Base-by-base conservation (phyloP, 2,888 invertebrate genomes). In the Nephrocerus scutellatus region DNA sequence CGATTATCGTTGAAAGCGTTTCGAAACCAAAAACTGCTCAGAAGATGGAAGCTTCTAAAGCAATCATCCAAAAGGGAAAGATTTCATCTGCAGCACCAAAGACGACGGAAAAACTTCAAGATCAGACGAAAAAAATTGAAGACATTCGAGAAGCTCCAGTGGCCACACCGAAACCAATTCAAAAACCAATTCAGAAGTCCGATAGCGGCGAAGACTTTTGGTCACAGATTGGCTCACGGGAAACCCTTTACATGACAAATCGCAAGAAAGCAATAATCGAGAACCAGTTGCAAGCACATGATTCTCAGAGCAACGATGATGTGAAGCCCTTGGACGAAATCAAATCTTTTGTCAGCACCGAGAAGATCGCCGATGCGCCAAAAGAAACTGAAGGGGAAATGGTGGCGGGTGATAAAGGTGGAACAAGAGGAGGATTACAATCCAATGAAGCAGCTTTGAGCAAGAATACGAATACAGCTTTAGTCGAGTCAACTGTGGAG, bases 141-240 rank as follows among this genome's bases (percentile, higher is more conserved):
- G 32, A 12, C 30, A 12, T 12, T 45, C 3, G 33, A 29, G n/a
- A 46, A 40, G 21, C 36, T 43, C 15, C 35, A 43, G 12, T 54
- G 5, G 60, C 60, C 20, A 60, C 57, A 14, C 59, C 61, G 15
- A 63, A 63, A 10, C 52, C 56, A n/a, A 58, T 56, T 5, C 39
- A 48, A 1, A 57, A 58, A 38, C 20, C 49, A 2, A 3, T 64
- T 9, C 54, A 58, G 23, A 62, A 57, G 43, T 64, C 66, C 2
- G 65, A 65, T 3, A 66, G 63, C 36, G 62, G 60, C 3, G 66
- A 67, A 39, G 77, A 80, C 56, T 80, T 80, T 66, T 80, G 80
- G 80, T 72, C 74, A 18, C 73, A 72, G 64, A 77, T 80, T 44
- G 80, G 76, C 5, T 73, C 75, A 49, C 66, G 80, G 43, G 80